A percentile compares a stretch with the other conserved stretches of the same genome.
These are phyloP conservation scores for Myrmecobius fasciatus DNA, from an alignment of 2,113 vertebrate species.

Conservation along the genomic window DNA sequence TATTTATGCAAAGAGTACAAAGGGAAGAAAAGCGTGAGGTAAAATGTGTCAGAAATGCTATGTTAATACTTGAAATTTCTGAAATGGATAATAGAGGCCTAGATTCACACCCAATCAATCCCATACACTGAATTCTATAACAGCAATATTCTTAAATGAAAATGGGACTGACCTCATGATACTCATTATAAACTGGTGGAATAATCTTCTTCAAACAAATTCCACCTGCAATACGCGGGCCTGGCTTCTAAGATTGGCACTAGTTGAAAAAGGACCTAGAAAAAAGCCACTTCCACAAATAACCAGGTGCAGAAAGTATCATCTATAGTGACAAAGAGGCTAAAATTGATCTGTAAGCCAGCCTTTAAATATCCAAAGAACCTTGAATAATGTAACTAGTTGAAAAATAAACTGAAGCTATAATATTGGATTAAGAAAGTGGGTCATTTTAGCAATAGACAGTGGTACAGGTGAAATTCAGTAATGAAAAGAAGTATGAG, in stretches of 20 bases:
- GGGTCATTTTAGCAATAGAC: background rate
- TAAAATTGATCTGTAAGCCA: constrained; percentile 10
- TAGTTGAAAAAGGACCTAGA: background rate
- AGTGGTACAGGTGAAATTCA: background rate
- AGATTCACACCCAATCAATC: background rate
- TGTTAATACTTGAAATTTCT: constrained; percentile 22
- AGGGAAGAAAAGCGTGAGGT: constrained; percentile 28
- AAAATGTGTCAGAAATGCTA: constrained; percentile 13
- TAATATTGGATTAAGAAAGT: constrained; percentile 1
- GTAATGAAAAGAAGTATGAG: background rate
- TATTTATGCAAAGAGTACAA: constrained; percentile 2
- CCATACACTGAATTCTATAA: background rate
- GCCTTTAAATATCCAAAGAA: constrained; percentile 30
- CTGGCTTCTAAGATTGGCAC: background rate
- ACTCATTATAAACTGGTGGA: background rate
- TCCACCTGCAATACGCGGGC: background rate
- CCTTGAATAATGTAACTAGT: constrained; percentile 8
- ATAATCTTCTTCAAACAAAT: background rate
- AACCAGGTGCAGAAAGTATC: constrained; percentile 26
- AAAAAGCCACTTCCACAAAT: constrained; percentile 12
- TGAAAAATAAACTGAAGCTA: constrained; percentile 21
- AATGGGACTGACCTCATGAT: background rate
- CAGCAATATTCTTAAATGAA: background rate
- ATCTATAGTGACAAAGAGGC: background rate
- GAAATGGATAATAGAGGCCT: background rate